These are phyloP conservation scores for Oreotrochilus melanogaster DNA, from an alignment of 2,113 vertebrate genomes.

Conservation along the genomic window DNA sequence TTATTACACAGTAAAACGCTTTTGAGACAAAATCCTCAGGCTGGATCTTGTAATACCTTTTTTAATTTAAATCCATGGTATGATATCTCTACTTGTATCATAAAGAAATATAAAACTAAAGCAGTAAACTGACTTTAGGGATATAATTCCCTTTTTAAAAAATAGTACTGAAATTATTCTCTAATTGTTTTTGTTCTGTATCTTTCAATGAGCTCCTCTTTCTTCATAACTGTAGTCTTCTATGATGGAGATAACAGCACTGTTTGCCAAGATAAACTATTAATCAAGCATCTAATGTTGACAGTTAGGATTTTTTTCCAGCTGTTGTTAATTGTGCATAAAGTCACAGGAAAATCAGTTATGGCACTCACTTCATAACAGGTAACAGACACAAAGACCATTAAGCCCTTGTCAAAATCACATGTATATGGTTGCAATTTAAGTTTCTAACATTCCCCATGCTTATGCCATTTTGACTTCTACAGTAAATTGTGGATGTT, in stretches of 20 bases:
- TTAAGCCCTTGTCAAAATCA: background rate
- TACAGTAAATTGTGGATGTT: background rate
- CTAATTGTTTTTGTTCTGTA: background rate
- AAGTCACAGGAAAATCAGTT: background rate
- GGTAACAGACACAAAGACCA: background rate
- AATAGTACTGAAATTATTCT: background rate
- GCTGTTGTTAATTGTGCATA: background rate
- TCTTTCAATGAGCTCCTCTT: background rate
- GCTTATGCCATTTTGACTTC: background rate
- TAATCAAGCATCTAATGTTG: background rate
- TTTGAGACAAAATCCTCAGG: background rate
- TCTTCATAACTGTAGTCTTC: background rate
- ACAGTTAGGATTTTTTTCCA: background rate
- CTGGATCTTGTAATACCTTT: background rate
- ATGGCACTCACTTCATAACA: background rate
- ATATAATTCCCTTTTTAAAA: background rate
- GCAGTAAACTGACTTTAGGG: background rate
- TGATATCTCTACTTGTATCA: background rate
- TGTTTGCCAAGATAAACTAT: background rate
- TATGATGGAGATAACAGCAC: background rate
- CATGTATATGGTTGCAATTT: background rate
- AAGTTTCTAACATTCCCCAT: background rate
- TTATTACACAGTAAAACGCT: background rate
- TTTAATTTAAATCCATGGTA: background rate
- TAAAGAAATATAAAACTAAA: background rate